These are phyloP conservation scores for Idaea straminata DNA, from an alignment of 2,888 invertebrate species.

Conservation along the genomic window DNA sequence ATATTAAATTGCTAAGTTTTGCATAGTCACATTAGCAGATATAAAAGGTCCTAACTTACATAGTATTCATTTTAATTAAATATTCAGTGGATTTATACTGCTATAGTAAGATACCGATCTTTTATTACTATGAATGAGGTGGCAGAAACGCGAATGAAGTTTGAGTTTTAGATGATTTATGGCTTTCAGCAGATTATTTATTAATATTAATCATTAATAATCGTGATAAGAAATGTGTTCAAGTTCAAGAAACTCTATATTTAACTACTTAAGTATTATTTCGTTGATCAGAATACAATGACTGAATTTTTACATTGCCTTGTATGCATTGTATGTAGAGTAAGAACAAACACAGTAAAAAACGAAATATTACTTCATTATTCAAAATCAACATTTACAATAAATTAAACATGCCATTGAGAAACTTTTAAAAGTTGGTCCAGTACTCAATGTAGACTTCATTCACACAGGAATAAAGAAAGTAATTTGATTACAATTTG, in stretches of 20 bases:
- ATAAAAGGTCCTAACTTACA: not conserved
- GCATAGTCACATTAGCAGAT: not conserved
- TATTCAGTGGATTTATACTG: constrained; percentile 4
- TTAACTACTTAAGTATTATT: constrained; percentile 4
- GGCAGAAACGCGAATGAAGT: constrained; percentile 29
- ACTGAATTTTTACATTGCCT: too few relatives aligned
- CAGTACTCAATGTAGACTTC: constrained; percentile 15
- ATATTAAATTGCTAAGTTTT: not conserved
- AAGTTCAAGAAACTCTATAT: constrained; percentile 4
- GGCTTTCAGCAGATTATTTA: constrained; percentile 21
- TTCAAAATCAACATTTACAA: too few relatives aligned
- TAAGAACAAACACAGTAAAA: too few relatives aligned
- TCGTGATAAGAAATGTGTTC: not conserved
- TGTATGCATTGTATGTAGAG: too few relatives aligned
- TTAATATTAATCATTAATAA: constrained; percentile 26
- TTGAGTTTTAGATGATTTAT: constrained; percentile 37
- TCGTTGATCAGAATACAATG: too few relatives aligned
- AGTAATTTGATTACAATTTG: constrained; percentile 28
- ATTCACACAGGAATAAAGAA: constrained; percentile 24
- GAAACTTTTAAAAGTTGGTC: too few relatives aligned
- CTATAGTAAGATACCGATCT: constrained; percentile 23
- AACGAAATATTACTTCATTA: too few relatives aligned
- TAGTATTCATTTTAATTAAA: not conserved
- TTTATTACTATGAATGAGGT: constrained; percentile 28
- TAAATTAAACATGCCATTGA: too few relatives aligned